Conservation (phyloP, 2,888 invertebrate genomes). For the Sphecodes monilicornis region DNA sequence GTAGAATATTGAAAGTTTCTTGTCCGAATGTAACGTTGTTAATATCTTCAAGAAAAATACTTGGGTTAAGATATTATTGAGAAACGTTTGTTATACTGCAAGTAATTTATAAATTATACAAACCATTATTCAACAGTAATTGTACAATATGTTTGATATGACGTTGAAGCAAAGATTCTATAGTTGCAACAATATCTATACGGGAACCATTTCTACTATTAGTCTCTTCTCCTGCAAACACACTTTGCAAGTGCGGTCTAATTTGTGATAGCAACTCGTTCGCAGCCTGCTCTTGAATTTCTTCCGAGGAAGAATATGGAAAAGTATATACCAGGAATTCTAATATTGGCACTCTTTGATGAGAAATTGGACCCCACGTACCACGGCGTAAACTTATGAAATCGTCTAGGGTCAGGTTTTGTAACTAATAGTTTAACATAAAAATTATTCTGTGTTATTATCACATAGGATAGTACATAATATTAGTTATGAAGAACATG, state of each 20-base stretch:
- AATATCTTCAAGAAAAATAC: slow-evolving; percentile 61
- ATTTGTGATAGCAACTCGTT: slow-evolving; percentile 71
- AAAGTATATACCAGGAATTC: slow-evolving; percentile 72
- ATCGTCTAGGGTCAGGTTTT: slow-evolving; percentile 70
- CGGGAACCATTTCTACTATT: slow-evolving; percentile 47
- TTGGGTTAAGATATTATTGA: neutral
- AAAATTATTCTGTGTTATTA: neutral
- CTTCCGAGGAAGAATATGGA: slow-evolving; percentile 56
- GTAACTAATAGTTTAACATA: slow-evolving; percentile 61
- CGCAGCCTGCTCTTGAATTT: slow-evolving; percentile 65
- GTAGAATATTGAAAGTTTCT: slow-evolving; percentile 62
- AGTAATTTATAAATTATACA: slow-evolving; percentile 17
- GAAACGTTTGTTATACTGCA: no score
- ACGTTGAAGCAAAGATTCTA: slow-evolving; percentile 69
- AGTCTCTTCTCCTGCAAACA: slow-evolving; percentile 62
- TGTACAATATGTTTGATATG: slow-evolving; percentile 64
- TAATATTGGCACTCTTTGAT: slow-evolving; percentile 71
- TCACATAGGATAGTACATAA: neutral
- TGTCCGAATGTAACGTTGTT: slow-evolving; percentile 69
- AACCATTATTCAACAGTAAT: slow-evolving; percentile 69
- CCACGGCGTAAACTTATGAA: slow-evolving; percentile 69
- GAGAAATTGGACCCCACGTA: slow-evolving; percentile 65
- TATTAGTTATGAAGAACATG: neutral
- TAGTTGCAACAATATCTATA: slow-evolving; percentile 71
- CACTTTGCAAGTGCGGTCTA: slow-evolving; percentile 67